Evolutionary conservation across 2,797 vertebrate genomes (phyloP), one percentile per base, ranked within the genome.

Genomic region (Tangara arthus): DNA sequence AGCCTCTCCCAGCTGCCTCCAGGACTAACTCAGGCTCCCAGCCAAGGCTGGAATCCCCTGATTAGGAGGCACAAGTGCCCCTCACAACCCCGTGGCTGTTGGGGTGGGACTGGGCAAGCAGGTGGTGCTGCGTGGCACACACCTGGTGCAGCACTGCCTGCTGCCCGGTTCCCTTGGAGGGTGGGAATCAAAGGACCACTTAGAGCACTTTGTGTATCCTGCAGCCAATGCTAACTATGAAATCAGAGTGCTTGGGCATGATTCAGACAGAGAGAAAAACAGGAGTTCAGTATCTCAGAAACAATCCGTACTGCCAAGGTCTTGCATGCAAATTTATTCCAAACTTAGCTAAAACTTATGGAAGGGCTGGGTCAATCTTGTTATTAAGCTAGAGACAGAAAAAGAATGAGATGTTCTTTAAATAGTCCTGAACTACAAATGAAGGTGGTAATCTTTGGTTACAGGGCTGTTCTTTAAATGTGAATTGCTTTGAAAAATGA

Each of bases 401-500:
- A 92, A 96, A 96, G 79, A 96, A 88, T 53, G 15, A 56, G 70
- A 35, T 46, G 28, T 16, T 73, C 32, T 71, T 61, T 69, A 72
- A 94, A 88, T 6, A 83, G 66, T 39, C 44, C 47, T 80, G 61
- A 95, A 72, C 55, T 91, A 91, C 2, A 9, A 90, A 95, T 5
- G 9, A 89, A 91, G 55, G 22, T 69, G 69, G 66, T 47, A 87
- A 71, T 92, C 73, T 84, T 66, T 89, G 85, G 91, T 71, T 94
- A 92, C 72, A 80, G 42, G 35, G 72, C 17, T 81, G 42, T 30
- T 84, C 72, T 91, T 90, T 84, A 71, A 89, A 91, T 55, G 56
- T 60, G 64, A 91, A 94, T 82, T 87, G 77, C 89, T 96, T 87
- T 89, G 87, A 68, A 96, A 89, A 91, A 76, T 55, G 82, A 96